A percentile compares a stretch with the other conserved stretches of the same genome.
These are phyloP conservation scores for Notarius lentiginosus DNA, from an alignment of 2,113 vertebrate genomes.

Conservation along the genomic window DNA sequence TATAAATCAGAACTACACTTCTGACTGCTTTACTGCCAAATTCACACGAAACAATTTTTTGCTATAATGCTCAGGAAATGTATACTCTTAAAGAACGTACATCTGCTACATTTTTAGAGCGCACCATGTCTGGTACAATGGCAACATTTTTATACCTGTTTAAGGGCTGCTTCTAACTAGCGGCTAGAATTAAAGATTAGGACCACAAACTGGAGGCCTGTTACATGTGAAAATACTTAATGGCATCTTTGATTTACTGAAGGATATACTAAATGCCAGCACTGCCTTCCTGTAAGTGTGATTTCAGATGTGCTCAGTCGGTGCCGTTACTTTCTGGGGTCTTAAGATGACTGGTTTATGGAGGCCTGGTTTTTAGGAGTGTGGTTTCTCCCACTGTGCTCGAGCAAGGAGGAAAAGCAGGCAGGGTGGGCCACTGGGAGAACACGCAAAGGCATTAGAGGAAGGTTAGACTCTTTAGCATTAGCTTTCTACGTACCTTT, in stretches of 20 bases:
- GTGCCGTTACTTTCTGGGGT: neutral
- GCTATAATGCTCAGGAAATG: conserved; percentile 26
- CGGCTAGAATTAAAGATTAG: conserved; percentile 44
- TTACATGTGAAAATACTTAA: conserved; percentile 42
- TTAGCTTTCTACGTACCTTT: conserved; percentile 2
- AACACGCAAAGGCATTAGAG: conserved; percentile 34
- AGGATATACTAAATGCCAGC: conserved; percentile 34
- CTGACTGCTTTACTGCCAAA: conserved; percentile 50
- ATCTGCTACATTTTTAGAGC: conserved; percentile 40
- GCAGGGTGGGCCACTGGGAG: conserved; percentile 41
- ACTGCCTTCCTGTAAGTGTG: conserved; percentile 20
- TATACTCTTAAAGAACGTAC: conserved; percentile 41
- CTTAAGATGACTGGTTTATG: conserved; percentile 27
- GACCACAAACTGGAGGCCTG: conserved; percentile 23
- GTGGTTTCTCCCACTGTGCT: conserved; percentile 15
- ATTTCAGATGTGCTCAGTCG: conserved; percentile 21
- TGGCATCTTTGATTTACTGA: conserved; percentile 35
- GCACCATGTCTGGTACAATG: conserved; percentile 24
- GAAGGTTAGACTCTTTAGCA: conserved; percentile 25
- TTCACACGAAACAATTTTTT: conserved; percentile 41
- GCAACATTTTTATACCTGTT: conserved; percentile 42
- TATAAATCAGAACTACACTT: conserved; percentile 47
- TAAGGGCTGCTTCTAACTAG: conserved; percentile 31
- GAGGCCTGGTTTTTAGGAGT: conserved; percentile 6
- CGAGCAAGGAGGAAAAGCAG: conserved; percentile 21